These are phyloP conservation scores for Incurvaria masculella DNA, from an alignment of 2,888 invertebrate species.

Conservation along the genomic window DNA sequence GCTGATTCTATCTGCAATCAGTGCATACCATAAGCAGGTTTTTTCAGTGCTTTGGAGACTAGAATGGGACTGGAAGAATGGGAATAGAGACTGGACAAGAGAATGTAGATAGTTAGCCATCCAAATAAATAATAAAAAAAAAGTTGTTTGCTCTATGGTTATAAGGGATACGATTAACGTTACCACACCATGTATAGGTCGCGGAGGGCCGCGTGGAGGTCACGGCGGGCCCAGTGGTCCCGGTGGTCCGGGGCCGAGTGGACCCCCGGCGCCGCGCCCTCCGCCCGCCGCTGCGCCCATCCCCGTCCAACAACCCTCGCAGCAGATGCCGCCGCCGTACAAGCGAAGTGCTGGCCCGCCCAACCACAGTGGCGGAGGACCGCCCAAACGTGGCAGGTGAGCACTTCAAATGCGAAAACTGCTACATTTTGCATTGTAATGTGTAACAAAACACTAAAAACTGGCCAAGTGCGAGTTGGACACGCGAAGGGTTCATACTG, in stretches of 20 bases:
- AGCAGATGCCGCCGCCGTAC: constrained; percentile 26
- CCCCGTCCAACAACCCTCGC: constrained; percentile 19
- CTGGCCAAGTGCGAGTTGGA: no score
- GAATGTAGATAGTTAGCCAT: no score
- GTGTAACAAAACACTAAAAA: neutral
- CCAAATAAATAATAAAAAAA: no score
- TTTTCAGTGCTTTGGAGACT: no score
- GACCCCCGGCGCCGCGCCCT: constrained; percentile 18
- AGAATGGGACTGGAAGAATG: no score
- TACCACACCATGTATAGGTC: no score
- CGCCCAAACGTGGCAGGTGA: constrained; percentile 43
- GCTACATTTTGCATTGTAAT: neutral
- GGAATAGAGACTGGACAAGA: no score
- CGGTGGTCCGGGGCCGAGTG: constrained; percentile 7
- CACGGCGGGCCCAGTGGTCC: constrained; percentile 1
- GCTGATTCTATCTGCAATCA: no score
- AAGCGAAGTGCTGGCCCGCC: constrained; percentile 37
- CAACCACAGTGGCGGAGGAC: constrained; percentile 35
- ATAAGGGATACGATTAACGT: no score
- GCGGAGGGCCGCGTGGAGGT: constrained; percentile 1
- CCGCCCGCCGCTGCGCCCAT: constrained; percentile 4
- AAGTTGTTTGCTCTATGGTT: no score
- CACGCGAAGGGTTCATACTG: no score
- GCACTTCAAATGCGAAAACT: constrained; percentile 6
- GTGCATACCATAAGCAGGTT: no score